A percentile compares a stretch with the other conserved stretches of the same genome.
Conservation (phyloP, 2,888 invertebrate genomes). For the Crepidodera aurea region DNA sequence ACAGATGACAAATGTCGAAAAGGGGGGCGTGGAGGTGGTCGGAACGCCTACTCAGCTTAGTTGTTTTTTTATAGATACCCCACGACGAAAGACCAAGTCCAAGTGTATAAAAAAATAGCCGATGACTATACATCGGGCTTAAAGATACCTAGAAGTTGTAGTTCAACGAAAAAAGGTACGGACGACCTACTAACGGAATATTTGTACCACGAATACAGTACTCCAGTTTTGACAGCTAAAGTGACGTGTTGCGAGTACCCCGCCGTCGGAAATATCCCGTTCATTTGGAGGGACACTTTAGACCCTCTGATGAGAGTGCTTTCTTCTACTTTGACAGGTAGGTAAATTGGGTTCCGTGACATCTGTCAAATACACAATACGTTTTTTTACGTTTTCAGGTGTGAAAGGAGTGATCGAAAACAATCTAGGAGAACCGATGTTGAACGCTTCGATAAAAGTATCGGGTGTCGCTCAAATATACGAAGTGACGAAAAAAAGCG, state of each 20-base stretch:
- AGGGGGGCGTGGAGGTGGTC: too few relatives aligned
- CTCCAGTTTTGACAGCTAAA: conserved; percentile 75
- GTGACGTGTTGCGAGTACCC: conserved; percentile 88
- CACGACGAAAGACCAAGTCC: conserved; percentile 44
- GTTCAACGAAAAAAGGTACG: conserved; percentile 51
- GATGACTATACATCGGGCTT: conserved; percentile 62
- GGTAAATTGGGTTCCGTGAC: neutral
- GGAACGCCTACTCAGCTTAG: too few relatives aligned
- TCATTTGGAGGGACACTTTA: conserved; percentile 76
- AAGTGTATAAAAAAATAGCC: conserved; percentile 64
- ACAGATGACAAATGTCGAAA: too few relatives aligned
- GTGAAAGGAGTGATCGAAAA: conserved; percentile 77
- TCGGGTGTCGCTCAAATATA: conserved; percentile 66
- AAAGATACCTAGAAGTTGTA: conserved; percentile 56
- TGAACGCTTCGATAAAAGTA: conserved; percentile 76
- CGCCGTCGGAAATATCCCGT: conserved; percentile 68
- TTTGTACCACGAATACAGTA: conserved; percentile 69
- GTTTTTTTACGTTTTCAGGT: conserved; percentile 64
- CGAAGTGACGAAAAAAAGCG: conserved; percentile 73
- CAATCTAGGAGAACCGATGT: conserved; percentile 69
- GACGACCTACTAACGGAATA: conserved; percentile 67
- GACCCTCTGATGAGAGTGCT: conserved; percentile 71
- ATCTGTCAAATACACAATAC: neutral
- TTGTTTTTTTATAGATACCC: conserved; percentile 57
- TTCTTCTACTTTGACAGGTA: conserved; percentile 70